Conservation (phyloP, 1,140 invertebrate genomes). For the Lasioglossum baleicum region DNA sequence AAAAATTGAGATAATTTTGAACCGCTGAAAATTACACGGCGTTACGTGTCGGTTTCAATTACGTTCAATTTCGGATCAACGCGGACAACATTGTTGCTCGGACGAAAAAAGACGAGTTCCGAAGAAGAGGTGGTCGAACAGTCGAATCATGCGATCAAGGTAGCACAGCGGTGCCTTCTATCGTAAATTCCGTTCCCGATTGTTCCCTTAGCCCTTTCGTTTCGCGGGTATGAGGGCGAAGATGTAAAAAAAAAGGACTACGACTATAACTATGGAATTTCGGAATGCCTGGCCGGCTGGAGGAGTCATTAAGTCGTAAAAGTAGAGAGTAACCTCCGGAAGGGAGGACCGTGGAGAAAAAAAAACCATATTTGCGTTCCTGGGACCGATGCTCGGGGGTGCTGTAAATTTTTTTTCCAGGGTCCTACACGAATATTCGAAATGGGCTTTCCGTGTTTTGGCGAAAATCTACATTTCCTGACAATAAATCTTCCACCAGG, state of each 20-base stretch:
- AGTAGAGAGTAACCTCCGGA: conserved; percentile 25
- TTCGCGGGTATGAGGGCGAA: not conserved
- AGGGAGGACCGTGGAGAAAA: not conserved
- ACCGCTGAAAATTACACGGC: too few species aligned
- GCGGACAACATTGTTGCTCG: too few species aligned
- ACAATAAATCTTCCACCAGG: conserved; percentile 23
- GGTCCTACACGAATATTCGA: conserved; percentile 2
- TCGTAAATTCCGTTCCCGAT: conserved; percentile 7
- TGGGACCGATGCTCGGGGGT: not conserved
- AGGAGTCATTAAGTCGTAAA: conserved; percentile 51
- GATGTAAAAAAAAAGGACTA: not conserved
- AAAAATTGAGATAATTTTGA: too few species aligned
- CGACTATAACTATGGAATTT: conserved; percentile 16
- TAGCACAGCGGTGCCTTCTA: not conserved
- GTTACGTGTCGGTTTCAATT: too few species aligned
- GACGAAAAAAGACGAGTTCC: too few species aligned
- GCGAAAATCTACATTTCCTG: conserved; percentile 9
- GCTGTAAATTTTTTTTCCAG: conserved; percentile 35
- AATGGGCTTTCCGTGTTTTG: conserved; percentile 25
- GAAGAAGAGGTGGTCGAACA: not conserved
- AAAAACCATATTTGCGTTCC: conserved; percentile 27
- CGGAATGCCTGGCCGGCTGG: conserved; percentile 1
- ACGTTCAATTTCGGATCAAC: too few species aligned
- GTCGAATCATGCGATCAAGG: not conserved
- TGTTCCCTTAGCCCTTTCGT: conserved; percentile 24